A percentile compares a stretch with the other conserved stretches of the same genome.
These are phyloP conservation scores for Rhaphigaster nebulosa DNA, from an alignment of 2,888 invertebrate genomes.

Conservation along the genomic window DNA sequence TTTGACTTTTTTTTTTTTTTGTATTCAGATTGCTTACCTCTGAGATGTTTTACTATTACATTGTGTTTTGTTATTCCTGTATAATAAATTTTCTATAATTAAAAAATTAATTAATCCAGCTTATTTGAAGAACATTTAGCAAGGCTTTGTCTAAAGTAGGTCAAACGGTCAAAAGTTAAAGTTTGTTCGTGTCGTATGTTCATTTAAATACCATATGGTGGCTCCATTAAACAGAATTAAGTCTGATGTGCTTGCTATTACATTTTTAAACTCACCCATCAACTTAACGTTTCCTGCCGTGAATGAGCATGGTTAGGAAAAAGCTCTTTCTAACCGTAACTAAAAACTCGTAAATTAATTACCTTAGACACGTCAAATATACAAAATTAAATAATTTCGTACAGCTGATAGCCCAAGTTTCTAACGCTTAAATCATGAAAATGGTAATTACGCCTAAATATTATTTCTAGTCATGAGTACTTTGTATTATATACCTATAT, in stretches of 20 bases:
- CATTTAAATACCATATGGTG: not conserved
- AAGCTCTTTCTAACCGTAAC: not conserved
- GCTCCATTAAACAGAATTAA: not conserved
- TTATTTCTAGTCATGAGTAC: not conserved
- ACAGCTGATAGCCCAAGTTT: not conserved
- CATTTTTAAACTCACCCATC: not conserved
- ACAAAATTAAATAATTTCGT: not conserved
- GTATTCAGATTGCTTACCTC: too few relatives aligned
- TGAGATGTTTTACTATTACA: too few relatives aligned
- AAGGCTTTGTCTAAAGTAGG: too few relatives aligned
- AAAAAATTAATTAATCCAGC: too few relatives aligned
- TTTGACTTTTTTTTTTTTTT: too few relatives aligned
- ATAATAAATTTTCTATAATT: too few relatives aligned
- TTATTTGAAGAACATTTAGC: too few relatives aligned
- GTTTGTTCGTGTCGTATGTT: not conserved
- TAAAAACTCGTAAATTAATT: not conserved
- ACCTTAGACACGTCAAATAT: not conserved
- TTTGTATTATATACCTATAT: too few relatives aligned
- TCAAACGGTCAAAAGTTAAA: too few relatives aligned
- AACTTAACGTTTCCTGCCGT: not conserved
- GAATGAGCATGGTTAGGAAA: not conserved
- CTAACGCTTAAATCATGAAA: not conserved
- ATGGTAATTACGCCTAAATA: not conserved
- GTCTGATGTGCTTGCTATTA: not conserved
- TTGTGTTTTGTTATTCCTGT: too few relatives aligned